Evolutionary conservation across 2,113 vertebrate species (phyloP).

Genomic region (Rhinopithecus roxellana): DNA sequence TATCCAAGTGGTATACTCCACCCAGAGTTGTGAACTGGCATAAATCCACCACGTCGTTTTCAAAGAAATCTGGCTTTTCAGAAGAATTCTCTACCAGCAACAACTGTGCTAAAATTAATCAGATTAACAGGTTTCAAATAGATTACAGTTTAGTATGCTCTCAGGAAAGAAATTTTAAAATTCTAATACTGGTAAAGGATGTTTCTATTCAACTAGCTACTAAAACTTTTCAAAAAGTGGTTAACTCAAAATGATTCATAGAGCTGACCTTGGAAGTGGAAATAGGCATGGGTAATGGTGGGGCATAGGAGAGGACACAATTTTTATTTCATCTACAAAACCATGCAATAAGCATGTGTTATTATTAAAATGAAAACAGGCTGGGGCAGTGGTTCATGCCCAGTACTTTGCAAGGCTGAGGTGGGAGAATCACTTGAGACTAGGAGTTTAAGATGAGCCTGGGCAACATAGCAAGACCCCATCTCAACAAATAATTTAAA

Average conservation of each 20-base stretch:
- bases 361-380: not conserved
- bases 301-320: not conserved
- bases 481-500: too few species aligned
- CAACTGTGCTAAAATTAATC: conserved; percentile 24
- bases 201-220: not conserved
- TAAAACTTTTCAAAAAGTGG: conserved; percentile 9
- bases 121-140: not conserved
- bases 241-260: conserved; percentile 9
- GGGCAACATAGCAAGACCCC: too few species aligned
- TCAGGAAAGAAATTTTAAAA: not conserved
- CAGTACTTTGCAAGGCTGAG: not conserved
- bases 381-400: not conserved
- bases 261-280: not conserved
- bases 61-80: not conserved
- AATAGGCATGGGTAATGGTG: not conserved
- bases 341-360: not conserved
- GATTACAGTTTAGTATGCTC: not conserved
- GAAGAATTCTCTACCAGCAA: not conserved
- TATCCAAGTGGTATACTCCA: conserved; percentile 89
- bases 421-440: not conserved
- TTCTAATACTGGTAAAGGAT: not conserved
- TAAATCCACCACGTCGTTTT: conserved; percentile 83
- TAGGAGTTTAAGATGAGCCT: not conserved
- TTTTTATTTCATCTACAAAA: not conserved
- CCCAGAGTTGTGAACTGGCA: conserved; percentile 87